A percentile compares a stretch with the other conserved stretches of the same genome.
phyloP scores from a whole-genome alignment of 2,888 invertebrate species.

The Epistrophe grossulariae region DNA sequence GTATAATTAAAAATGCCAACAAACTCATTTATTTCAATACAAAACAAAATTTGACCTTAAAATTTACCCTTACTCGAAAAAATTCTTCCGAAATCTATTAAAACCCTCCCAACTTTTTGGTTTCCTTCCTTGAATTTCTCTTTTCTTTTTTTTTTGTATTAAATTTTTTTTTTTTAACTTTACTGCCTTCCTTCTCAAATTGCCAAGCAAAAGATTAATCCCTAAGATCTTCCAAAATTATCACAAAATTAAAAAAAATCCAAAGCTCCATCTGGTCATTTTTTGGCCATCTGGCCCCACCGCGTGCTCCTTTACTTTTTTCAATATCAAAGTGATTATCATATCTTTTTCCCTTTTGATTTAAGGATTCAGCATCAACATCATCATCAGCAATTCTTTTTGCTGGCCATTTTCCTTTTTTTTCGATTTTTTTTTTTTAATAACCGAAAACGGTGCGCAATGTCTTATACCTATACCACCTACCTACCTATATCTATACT shows the following conservation, averaged over 20 bases:
- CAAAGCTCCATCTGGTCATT: constrained; percentile 60
- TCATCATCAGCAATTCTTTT: constrained; percentile 49
- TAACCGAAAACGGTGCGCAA: constrained; percentile 59
- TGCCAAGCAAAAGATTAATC: constrained; percentile 53
- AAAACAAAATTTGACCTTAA: constrained; percentile 13
- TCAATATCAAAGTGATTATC: constrained; percentile 72
- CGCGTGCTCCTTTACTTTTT: constrained; percentile 39
- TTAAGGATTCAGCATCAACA: constrained; percentile 55
- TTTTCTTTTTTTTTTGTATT: neutral
- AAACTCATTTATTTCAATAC: neutral
- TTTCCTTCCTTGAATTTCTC: neutral
- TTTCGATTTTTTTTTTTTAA: constrained; percentile 47
- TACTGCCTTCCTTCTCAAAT: neutral
- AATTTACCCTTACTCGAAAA: constrained; percentile 14
- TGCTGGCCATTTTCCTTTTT: constrained; percentile 34
- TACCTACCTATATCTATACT: constrained; percentile 14
- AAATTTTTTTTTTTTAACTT: neutral
- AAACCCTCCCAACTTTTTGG: neutral
- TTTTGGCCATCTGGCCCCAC: constrained; percentile 60
- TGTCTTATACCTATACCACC: constrained; percentile 11
- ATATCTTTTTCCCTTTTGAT: constrained; percentile 62
- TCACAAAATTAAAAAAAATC: constrained; percentile 72
- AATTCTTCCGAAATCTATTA: constrained; percentile 16
- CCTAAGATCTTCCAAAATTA: constrained; percentile 67
- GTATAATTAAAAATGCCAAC: constrained; percentile 14